Evolutionary conservation across 1,140 invertebrate genomes (phyloP).

Genomic region (Hypothenemus hampei): DNA sequence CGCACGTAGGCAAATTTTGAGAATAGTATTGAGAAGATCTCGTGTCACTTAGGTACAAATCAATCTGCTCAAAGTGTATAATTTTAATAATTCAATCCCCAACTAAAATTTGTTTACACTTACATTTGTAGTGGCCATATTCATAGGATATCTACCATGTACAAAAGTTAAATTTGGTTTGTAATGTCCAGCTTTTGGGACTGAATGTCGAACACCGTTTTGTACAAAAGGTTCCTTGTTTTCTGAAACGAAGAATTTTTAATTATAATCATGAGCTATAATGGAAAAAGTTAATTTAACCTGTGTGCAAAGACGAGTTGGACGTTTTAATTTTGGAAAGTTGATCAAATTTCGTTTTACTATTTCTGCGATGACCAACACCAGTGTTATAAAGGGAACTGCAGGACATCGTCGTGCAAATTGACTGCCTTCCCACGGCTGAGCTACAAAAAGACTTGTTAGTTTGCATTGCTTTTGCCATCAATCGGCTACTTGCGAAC

Average conservation of each 20-base stretch:
- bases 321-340: slow-evolving; percentile 20
- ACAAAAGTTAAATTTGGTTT: slow-evolving; percentile 16
- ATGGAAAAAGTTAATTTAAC: background rate
- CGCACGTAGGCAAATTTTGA: slow-evolving; percentile 19
- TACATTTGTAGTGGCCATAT: slow-evolving; percentile 20
- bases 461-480: slow-evolving; percentile 4
- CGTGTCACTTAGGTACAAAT: slow-evolving; percentile 5
- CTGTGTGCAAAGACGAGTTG: slow-evolving; percentile 3
- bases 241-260: slow-evolving; percentile 11
- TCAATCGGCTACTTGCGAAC: slow-evolving; percentile 13
- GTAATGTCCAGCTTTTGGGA: slow-evolving; percentile 17
- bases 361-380: slow-evolving; percentile 30
- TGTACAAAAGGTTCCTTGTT: slow-evolving; percentile 4
- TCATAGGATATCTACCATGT: slow-evolving; percentile 19
- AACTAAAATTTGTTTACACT: slow-evolving; percentile 1
- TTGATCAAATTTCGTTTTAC: slow-evolving; percentile 28
- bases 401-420: slow-evolving; percentile 45
- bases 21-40: slow-evolving; percentile 12
- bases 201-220: slow-evolving; percentile 3
- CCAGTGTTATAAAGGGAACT: slow-evolving; percentile 43
- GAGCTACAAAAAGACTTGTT: slow-evolving; percentile 38
- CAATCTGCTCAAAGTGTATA: slow-evolving; percentile 9
- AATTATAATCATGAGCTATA: background rate
- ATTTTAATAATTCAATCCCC: no score
- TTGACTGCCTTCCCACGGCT: slow-evolving; percentile 40